A percentile compares a stretch with the other conserved stretches of the same genome.
phyloP scores from a whole-genome alignment of 2,113 vertebrate genomes.

The Callaeas wilsoni region DNA sequence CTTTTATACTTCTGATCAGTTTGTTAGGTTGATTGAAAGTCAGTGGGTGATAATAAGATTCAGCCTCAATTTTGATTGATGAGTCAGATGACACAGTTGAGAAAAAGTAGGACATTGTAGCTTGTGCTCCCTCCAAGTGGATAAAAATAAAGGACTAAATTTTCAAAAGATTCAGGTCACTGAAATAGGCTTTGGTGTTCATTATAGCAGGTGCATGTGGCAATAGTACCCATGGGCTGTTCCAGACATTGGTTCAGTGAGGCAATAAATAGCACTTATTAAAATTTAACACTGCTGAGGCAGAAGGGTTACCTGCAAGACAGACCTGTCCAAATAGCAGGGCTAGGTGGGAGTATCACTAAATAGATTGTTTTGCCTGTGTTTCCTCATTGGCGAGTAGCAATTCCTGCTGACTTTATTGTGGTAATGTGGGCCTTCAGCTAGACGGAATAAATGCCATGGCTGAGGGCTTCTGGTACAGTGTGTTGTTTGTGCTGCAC shows the following conservation, averaged over 20 bases:
- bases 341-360: neutral
- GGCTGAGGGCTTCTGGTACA: neutral
- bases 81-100: slow-evolving; percentile 46
- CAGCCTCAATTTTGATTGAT: slow-evolving; percentile 46
- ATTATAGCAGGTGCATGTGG: slow-evolving; percentile 27
- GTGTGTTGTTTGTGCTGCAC: neutral
- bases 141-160: slow-evolving; percentile 63
- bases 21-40: slow-evolving; percentile 43
- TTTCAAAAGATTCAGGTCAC: slow-evolving; percentile 54
- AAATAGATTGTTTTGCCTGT: neutral
- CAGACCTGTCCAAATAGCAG: neutral
- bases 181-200: slow-evolving; percentile 42
- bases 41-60: slow-evolving; percentile 34
- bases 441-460: neutral
- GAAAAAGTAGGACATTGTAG: slow-evolving; percentile 52
- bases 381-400: neutral
- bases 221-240: slow-evolving; percentile 5
- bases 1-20: neutral
- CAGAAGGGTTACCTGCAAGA: neutral
- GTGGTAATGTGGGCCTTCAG: neutral
- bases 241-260: neutral
- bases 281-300: neutral
- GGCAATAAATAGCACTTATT: neutral
- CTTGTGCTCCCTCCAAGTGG: slow-evolving; percentile 8
- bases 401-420: neutral